phyloP scores from a whole-genome alignment of 2,113 vertebrate species.

The Pipa parva region DNA sequence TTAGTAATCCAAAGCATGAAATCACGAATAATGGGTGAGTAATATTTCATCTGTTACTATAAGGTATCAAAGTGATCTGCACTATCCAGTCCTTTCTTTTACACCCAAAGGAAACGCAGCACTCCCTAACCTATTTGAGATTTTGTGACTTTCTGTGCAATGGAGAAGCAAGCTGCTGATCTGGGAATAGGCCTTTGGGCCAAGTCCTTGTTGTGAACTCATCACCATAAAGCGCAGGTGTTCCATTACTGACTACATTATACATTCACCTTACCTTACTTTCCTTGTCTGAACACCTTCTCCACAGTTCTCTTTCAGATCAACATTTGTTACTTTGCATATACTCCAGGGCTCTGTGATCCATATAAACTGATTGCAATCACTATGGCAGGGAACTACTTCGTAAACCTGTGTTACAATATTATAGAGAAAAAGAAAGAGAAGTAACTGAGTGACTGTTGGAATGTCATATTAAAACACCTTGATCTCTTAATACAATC shows the following conservation, averaged over 20 bases:
- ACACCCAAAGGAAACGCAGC: too few species aligned
- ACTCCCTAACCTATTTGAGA: too few species aligned
- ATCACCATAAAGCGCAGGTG: too few species aligned
- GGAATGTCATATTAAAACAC: background rate
- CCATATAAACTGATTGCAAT: constrained; percentile 92
- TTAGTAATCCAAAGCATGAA: too few species aligned
- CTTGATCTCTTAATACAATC: background rate
- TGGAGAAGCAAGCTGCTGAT: too few species aligned
- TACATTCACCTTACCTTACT: constrained; percentile 75
- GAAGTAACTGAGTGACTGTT: background rate
- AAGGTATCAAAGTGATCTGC: too few species aligned
- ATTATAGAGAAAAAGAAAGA: background rate
- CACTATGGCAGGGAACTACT: constrained; percentile 91
- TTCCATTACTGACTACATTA: background rate
- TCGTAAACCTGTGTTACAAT: constrained; percentile 82
- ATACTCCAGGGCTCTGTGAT: constrained; percentile 90
- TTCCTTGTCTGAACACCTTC: constrained; percentile 92
- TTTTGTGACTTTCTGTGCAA: too few species aligned
- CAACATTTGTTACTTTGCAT: constrained; percentile 92
- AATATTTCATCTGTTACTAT: too few species aligned
- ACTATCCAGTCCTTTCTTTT: too few species aligned
- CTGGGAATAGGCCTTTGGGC: too few species aligned
- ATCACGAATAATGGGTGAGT: too few species aligned
- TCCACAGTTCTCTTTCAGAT: constrained; percentile 88
- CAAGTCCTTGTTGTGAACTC: too few species aligned